Conservation (phyloP, 2,113 vertebrate genomes). For the Azemiops feae region DNA sequence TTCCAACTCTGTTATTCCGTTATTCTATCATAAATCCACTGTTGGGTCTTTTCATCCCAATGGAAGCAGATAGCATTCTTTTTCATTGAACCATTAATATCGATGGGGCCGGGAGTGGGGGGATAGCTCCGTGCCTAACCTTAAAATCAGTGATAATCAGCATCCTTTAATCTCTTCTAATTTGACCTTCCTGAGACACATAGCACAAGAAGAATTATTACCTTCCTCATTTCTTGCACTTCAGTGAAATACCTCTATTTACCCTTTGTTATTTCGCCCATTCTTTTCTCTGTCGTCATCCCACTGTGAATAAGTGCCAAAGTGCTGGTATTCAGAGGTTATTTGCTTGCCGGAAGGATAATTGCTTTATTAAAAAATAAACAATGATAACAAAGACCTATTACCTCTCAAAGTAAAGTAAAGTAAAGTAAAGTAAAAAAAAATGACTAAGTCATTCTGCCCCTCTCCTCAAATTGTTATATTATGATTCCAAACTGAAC, state of each 20-base stretch:
- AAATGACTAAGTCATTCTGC: neutral
- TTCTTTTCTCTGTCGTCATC: neutral
- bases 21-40: neutral
- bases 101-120: neutral
- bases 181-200: neutral
- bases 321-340: slow-evolving; percentile 29
- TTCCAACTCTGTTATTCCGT: neutral
- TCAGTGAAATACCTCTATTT: slow-evolving; percentile 18
- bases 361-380: slow-evolving; percentile 15
- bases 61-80: slow-evolving; percentile 9
- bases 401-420: too few relatives aligned
- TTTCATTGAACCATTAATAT: neutral
- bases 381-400: slow-evolving; percentile 12
- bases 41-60: neutral
- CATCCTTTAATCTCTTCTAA: slow-evolving; percentile 4
- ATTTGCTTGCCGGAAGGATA: slow-evolving; percentile 36
- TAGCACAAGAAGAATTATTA: neutral
- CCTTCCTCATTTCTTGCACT: neutral
- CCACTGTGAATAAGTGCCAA: slow-evolving; percentile 13
- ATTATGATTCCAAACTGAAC: neutral
- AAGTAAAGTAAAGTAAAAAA: too few relatives aligned
- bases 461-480: neutral
- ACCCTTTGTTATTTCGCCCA: slow-evolving; percentile 27
- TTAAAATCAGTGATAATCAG: slow-evolving; percentile 14
- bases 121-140: slow-evolving; percentile 5